Percentiles rank a stretch among this genome's conserved stretches.
Conservation (phyloP, 2,113 vertebrate species). For the Ciconia boyciana region DNA sequence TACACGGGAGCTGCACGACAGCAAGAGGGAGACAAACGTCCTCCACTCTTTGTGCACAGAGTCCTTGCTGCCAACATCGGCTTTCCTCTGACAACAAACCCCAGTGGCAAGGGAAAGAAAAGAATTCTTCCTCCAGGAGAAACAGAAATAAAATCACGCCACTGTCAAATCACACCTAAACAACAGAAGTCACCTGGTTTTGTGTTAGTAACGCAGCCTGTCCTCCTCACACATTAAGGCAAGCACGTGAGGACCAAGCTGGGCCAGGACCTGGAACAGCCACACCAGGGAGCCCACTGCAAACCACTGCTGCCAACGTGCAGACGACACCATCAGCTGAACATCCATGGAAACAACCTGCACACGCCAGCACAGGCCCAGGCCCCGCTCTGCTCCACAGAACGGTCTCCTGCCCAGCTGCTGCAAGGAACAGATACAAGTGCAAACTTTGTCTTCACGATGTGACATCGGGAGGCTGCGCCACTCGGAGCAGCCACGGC, state of each 20-base stretch:
- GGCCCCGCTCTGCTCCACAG: neutral
- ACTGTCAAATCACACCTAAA: neutral
- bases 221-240: neutral
- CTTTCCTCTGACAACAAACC: neutral
- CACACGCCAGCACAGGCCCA: neutral
- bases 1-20: neutral
- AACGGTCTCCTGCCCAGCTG: neutral
- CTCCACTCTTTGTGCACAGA: neutral
- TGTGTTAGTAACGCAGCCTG: neutral
- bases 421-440: neutral
- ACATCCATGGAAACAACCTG: neutral
- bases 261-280: neutral
- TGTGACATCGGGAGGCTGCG: neutral
- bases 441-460: neutral
- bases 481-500: neutral
- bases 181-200: neutral
- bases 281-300: neutral
- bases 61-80: neutral
- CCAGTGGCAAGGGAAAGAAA: neutral
- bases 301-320: neutral
- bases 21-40: neutral
- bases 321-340: neutral
- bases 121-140: neutral
- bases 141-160: neutral
- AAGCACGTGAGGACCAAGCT: neutral